These are phyloP conservation scores for Acanthosoma haemorrhoidale DNA, from an alignment of 2,888 invertebrate species.

Conservation along the genomic window DNA sequence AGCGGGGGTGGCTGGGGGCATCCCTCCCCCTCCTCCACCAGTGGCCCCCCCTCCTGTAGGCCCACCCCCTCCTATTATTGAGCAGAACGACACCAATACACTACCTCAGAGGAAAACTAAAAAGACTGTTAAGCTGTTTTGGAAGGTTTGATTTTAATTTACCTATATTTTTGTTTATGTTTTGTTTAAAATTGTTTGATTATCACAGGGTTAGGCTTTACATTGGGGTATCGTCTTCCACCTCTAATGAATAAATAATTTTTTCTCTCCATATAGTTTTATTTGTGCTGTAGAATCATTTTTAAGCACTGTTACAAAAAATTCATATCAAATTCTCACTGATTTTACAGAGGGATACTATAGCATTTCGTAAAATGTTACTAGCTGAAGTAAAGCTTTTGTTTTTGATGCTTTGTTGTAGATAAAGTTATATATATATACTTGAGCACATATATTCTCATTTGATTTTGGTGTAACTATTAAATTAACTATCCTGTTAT, in stretches of 20 bases:
- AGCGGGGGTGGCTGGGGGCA: constrained; percentile 58
- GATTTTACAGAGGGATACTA: too few relatives aligned
- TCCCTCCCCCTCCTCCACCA: constrained; percentile 74
- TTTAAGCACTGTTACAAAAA: background rate
- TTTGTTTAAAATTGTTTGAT: background rate
- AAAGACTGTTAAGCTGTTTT: constrained; percentile 95
- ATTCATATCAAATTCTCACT: too few relatives aligned
- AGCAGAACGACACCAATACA: constrained; percentile 58
- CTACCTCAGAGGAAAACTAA: constrained; percentile 63
- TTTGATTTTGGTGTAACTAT: too few relatives aligned
- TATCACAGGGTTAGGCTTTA: background rate
- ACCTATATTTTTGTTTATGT: background rate
- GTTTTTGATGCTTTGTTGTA: too few relatives aligned
- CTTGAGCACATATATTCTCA: too few relatives aligned
- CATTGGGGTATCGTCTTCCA: background rate
- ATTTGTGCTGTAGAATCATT: background rate
- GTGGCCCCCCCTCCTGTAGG: constrained; percentile 44
- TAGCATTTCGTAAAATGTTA: too few relatives aligned
- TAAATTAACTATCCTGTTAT: too few relatives aligned
- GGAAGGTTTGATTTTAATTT: constrained; percentile 57
- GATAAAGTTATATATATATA: too few relatives aligned
- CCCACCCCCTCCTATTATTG: constrained; percentile 39
- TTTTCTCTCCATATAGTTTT: background rate
- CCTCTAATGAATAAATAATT: background rate
- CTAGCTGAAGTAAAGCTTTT: too few relatives aligned